Percentiles rank a stretch among this genome's conserved stretches.
Conservation (phyloP, 2,888 invertebrate genomes). For the Drosophila colorata region DNA sequence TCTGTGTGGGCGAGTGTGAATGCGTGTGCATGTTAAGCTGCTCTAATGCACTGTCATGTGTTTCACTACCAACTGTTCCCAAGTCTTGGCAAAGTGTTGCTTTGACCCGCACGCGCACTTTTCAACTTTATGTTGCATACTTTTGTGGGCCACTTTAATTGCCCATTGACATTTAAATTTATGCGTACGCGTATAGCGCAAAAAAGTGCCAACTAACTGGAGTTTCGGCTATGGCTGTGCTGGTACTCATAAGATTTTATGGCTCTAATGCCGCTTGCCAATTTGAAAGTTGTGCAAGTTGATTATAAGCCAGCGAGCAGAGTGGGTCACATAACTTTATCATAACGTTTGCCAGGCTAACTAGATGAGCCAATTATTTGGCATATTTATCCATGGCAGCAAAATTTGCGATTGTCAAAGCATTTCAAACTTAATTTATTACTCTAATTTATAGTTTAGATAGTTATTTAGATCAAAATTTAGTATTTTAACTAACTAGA, state of each 20-base stretch:
- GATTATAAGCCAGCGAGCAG: slow-evolving; percentile 31
- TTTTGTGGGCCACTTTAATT: slow-evolving; percentile 75
- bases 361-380: slow-evolving; percentile 6
- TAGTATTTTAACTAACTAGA: too few relatives aligned
- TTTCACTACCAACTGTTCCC: slow-evolving; percentile 43
- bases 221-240: neutral
- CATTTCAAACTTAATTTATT: neutral
- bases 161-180: slow-evolving; percentile 75
- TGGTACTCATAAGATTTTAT: slow-evolving; percentile 45
- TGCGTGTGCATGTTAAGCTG: slow-evolving; percentile 36
- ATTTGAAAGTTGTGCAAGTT: slow-evolving; percentile 56
- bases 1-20: slow-evolving; percentile 1
- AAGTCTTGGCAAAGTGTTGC: slow-evolving; percentile 24
- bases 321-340: neutral
- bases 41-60: slow-evolving; percentile 59
- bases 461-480: too few relatives aligned
- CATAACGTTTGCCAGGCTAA: slow-evolving; percentile 3
- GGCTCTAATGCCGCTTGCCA: slow-evolving; percentile 63
- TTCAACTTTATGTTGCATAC: slow-evolving; percentile 70
- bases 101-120: slow-evolving; percentile 33
- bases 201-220: slow-evolving; percentile 41
- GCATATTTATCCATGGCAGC: neutral
- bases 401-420: neutral
- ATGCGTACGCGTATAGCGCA: slow-evolving; percentile 38
- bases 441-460: neutral